A percentile compares a stretch with the other conserved stretches of the same genome.
Conservation (phyloP, 2,797 vertebrate genomes). For the Gymnoscopelus microlampas region DNA sequence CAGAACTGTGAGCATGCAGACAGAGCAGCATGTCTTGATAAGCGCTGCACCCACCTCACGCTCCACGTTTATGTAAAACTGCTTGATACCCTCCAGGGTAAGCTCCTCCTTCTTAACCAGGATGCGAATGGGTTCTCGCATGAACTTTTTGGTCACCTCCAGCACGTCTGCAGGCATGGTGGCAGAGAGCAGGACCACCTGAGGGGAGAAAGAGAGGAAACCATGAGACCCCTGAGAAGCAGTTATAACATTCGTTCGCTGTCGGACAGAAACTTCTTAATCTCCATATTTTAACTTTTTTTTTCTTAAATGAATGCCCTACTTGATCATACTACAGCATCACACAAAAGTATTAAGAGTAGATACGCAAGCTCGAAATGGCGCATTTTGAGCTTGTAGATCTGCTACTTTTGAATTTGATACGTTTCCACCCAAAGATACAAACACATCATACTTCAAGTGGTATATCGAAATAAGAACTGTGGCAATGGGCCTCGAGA, state of each 20-base stretch:
- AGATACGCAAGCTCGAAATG: too few relatives aligned
- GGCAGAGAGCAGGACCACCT: constrained; percentile 97
- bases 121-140: constrained; percentile 98
- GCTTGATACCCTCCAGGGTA: constrained; percentile 98
- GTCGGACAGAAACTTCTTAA: too few relatives aligned
- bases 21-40: neutral
- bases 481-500: constrained; percentile 90
- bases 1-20: neutral
- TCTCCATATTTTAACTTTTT: too few relatives aligned
- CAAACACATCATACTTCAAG: neutral
- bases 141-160: constrained; percentile 99
- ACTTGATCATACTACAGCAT: too few relatives aligned
- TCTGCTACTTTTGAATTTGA: too few relatives aligned
- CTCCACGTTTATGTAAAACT: constrained; percentile 99
- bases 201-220: neutral
- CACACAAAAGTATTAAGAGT: too few relatives aligned
- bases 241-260: too few relatives aligned
- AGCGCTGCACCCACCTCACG: constrained; percentile 85
- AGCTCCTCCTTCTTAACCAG: constrained; percentile 98
- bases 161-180: constrained; percentile 98
- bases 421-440: neutral
- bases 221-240: too few relatives aligned
- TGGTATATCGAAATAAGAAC: neutral
- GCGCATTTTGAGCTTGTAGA: too few relatives aligned
- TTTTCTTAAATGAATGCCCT: too few relatives aligned